Conservation (phyloP, 2,797 vertebrate genomes). For the Helicolenus hilgendorfi region DNA sequence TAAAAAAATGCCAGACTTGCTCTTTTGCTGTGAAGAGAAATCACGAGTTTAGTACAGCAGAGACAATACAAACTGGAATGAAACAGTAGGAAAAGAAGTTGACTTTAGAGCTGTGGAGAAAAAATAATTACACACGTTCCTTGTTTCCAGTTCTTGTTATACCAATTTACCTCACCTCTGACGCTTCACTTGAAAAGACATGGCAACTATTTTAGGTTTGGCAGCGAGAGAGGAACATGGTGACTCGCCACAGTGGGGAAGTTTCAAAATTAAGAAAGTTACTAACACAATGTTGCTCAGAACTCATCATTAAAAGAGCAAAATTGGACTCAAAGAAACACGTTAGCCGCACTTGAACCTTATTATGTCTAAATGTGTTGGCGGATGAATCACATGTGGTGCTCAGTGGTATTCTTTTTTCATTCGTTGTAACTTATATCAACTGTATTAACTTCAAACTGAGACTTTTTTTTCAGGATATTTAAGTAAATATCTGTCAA, state of each 20-base stretch:
- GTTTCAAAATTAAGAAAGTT: slow-evolving; percentile 14
- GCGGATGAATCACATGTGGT: background rate
- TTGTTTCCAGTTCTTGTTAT: slow-evolving; percentile 38
- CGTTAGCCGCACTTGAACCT: background rate
- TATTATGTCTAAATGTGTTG: slow-evolving; percentile 9
- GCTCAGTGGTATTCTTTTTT: background rate
- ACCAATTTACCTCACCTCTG: slow-evolving; percentile 46
- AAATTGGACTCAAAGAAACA: background rate
- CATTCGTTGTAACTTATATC: background rate
- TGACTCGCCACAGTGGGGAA: background rate
- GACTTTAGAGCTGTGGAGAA: slow-evolving; percentile 7
- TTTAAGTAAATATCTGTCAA: slow-evolving; percentile 33
- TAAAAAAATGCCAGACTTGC: slow-evolving; percentile 16
- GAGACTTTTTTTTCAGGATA: background rate
- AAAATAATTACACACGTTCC: slow-evolving; percentile 44
- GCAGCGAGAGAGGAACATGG: slow-evolving; percentile 16
- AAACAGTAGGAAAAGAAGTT: slow-evolving; percentile 41
- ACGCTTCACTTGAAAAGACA: slow-evolving; percentile 33
- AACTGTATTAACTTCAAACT: slow-evolving; percentile 3
- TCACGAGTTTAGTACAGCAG: slow-evolving; percentile 17
- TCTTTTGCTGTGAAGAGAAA: slow-evolving; percentile 30
- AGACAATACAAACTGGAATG: slow-evolving; percentile 31
- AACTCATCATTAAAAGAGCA: slow-evolving; percentile 29
- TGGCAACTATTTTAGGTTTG: slow-evolving; percentile 52
- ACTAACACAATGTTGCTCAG: background rate